Base-by-base conservation (phyloP, 2,797 vertebrate genomes). In the Brachymystax lenok region DNA sequence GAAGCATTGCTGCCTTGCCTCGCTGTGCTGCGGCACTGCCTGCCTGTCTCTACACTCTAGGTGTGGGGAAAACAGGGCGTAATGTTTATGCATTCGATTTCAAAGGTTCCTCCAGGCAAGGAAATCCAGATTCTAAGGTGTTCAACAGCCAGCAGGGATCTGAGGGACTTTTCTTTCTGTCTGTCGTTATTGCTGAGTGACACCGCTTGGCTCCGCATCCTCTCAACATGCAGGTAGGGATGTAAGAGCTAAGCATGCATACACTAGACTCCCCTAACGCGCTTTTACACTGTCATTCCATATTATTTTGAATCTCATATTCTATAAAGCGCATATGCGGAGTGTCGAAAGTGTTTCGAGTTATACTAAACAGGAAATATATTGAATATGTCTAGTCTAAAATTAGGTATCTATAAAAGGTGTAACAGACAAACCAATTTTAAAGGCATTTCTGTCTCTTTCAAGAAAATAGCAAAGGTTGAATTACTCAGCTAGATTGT, bases 21-120 rank as follows among this genome's bases (percentile, higher is more conserved):
- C n/a, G 19, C 56, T 61, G n/a, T 10, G 28, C 28, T 10, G 75
- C 4, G 70, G 71, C 83, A 73, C 83, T 81, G 79, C 2, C 46
- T 77, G 79, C 84, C 86, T 82, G 79, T 81, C 79, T 79, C 79
- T 85, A 79, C 7, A 33, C 71, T 72, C 28, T 51, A 33, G 56
- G 68, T 69, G 74, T 5, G 64, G 16, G 61, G 56, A 59, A 69
- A 75, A 16, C 13, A 27, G 71, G 79, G 50, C 73, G 86, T 88
- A 86, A 93, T 93, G 92, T 93, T 93, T 93, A 92, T 92, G 89
- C 88, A 93, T 93, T 92, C 89, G 90, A 87, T 93, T 93, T 93
- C 88, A 92, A 91, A 91, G 86, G 59, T 85, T 89, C 84, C 78
- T 84, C 85, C 87, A 87, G 88, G 87, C 87, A 89, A 91, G 89